Evolutionary conservation across 1,140 invertebrate species (phyloP), one percentile per base, ranked within the genome.

Genomic region (Mamestra configurata): DNA sequence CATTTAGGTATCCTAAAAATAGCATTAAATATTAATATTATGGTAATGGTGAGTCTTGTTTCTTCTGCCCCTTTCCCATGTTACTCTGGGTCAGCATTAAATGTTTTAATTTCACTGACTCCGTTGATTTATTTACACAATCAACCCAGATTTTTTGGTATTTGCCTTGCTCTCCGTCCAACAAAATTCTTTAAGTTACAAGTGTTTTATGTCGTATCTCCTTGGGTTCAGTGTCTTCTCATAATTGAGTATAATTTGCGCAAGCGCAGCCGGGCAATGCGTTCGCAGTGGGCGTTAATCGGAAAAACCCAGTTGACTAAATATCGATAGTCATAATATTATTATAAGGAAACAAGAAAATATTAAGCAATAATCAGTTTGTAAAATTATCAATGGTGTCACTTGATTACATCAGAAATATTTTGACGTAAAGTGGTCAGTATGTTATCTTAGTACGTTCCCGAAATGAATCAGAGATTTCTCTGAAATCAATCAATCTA

Each of bases 1-100:
- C 92, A 79, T 95, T 94, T 8, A 94, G 88, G 79, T 95, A 94
- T 46, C 92, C 93, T 94, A 81, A 15, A 89, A 87, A 27, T 13
- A 70, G 10, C 11, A 20, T n/a, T 55, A 22, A 4, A 1, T 22
- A 11, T 55, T 55, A 10, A 6, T 18, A 51, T 51, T 51, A 51
- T 51, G 8, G 11, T 43, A 43, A 43, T 11, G 40, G 5, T 7
- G 6, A 37, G 35, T 4, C 13, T 0, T 11, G 13, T 4, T 49
- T 49, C n/a, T 15, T 49, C 4, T 15, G 13, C 11, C 13, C 15
- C 13, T 15, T 5, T 49, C 4, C n/a, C 13, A n/a, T 49, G 13
- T n/a, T n/a, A n/a, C n/a, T n/a, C n/a, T n/a, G n/a, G n/a, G n/a
- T n/a, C n/a, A n/a, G n/a, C n/a, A n/a, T n/a, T n/a, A n/a, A n/a